Evolutionary conservation across 92 coral and sea anemone genomes (phyloP), one percentile per base, ranked within the genome.

Genomic region (Paragorgia papillata): DNA sequence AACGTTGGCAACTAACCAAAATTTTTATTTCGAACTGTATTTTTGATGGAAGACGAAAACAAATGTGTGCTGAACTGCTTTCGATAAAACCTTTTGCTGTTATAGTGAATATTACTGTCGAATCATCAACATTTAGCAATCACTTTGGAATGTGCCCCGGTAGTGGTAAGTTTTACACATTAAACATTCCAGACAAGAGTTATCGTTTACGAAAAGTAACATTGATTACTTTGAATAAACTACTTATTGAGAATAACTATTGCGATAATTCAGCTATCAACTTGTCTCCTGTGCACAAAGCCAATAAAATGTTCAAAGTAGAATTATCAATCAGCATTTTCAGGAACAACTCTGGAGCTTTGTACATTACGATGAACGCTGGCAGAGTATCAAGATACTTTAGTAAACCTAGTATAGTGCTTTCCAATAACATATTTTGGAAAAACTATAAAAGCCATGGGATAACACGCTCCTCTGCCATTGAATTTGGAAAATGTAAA

Each of bases 261-360:
- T 17, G 4, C 34, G 5, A 18, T 10, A 10, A 10, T 5, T 15
- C 69, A 29, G 29, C 44, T 17, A 37, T 63, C 14, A 2, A 14
- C 69, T 12, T 63, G 9, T 17, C 20, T 32, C 49, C 69, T 24
- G 40, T 34, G 22, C 27, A 17, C 10, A 30, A 7, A 46, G 53
- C 2, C 53, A 7, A 46, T 2, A 44, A 24, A 22, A 25, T 18
- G 4, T 63, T 63, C 29, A 34, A 63, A 32, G 50, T 63, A 34
- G 44, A 63, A 63, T 33, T 63, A 3, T 15, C 34, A 34, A 63
- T 32, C 49, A 63, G 50, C 28, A 29, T 63, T 30, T 63, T 63
- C 69, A 40, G 15, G 3, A 63, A 63, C 28, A 63, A 63, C n/a
- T 17, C 49, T 32, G 69, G 53, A 46, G 53, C 53, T 7, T 46